Evolutionary conservation across 2,113 vertebrate species (phyloP), one percentile per base, ranked within the genome.

Genomic region (Apistogramma diplotaenia): DNA sequence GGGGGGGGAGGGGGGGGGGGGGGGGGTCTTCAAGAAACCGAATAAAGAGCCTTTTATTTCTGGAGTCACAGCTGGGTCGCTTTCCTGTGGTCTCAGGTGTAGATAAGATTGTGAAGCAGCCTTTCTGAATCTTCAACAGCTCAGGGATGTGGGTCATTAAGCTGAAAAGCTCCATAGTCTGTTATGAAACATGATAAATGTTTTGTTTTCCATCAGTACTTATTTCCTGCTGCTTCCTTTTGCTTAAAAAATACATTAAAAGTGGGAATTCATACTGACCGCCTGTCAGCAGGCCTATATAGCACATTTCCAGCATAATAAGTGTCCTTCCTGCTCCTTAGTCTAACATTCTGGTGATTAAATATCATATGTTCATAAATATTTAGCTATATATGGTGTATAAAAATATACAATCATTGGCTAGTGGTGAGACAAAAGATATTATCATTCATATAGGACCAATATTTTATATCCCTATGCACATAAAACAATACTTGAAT

Each of bases 361-460:
- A 90, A 94, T 92, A 93, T 83, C 55, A 78, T 89, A 91, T 86
- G 85, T 87, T 88, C 61, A 86, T 90, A 90, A 78, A 92, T 90
- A 83, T 90, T 60, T 90, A 85, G 71, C 83, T 86, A 89, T 93
- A 93, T 93, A 89, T 91, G 91, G 65, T 88, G 81, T 93, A 92
- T 85, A 94, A 95, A 95, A 95, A 95, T 93, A 94, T 93, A 95
- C 94, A 94, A 93, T 95, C 93, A 92, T 92, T 86, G 84, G 92
- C 91, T 91, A 92, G 89, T 92, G 86, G 91, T 91, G 91, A 89
- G 86, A 87, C 83, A 83, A 85, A 87, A 90, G 62, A 79, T 88
- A 88, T 83, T 51, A 83, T 89, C 87, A 86, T 83, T 91, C 88
- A 91, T 82, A 82, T 87, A 83, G 73, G 81, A 89, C 88, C 92